These are phyloP conservation scores for Plecotus auritus DNA, from an alignment of 2,113 vertebrate species.

Conservation along the genomic window DNA sequence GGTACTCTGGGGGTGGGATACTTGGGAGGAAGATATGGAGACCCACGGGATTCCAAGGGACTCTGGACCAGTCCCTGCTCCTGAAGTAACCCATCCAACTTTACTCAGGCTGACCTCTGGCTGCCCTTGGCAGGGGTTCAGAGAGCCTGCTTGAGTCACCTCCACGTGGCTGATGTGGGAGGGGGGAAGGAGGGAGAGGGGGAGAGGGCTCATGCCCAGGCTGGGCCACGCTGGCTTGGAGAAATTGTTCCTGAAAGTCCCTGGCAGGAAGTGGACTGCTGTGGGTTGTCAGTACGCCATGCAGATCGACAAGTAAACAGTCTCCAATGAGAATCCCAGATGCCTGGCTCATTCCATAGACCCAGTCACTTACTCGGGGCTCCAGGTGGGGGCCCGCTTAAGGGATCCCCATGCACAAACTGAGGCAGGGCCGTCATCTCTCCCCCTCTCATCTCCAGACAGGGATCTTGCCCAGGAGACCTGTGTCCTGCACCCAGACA, in stretches of 20 bases:
- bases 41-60: not conserved
- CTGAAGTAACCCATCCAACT: not conserved
- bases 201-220: not conserved
- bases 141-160: slow-evolving; percentile 44
- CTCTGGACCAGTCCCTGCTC: not conserved
- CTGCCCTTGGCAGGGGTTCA: not conserved
- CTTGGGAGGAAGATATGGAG: not conserved
- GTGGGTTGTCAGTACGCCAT: slow-evolving; percentile 34
- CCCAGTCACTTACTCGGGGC: not conserved
- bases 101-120: not conserved
- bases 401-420: not conserved
- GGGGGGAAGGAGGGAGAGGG: not conserved
- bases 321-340: slow-evolving; percentile 66
- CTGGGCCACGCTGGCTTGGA: slow-evolving; percentile 60
- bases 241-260: slow-evolving; percentile 70
- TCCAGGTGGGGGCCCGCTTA: not conserved
- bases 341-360: slow-evolving; percentile 19
- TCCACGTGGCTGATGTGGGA: slow-evolving; percentile 59
- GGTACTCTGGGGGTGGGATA: not conserved
- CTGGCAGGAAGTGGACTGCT: slow-evolving; percentile 65
- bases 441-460: not conserved
- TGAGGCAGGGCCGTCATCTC: not conserved
- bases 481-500: not conserved
- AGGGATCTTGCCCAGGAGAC: not conserved
- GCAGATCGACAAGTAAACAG: slow-evolving; percentile 60